Evolutionary conservation across 92 coral and sea anemone species (phyloP), one percentile per base, ranked within the genome.

Genomic region (Bergia puertoricense): DNA sequence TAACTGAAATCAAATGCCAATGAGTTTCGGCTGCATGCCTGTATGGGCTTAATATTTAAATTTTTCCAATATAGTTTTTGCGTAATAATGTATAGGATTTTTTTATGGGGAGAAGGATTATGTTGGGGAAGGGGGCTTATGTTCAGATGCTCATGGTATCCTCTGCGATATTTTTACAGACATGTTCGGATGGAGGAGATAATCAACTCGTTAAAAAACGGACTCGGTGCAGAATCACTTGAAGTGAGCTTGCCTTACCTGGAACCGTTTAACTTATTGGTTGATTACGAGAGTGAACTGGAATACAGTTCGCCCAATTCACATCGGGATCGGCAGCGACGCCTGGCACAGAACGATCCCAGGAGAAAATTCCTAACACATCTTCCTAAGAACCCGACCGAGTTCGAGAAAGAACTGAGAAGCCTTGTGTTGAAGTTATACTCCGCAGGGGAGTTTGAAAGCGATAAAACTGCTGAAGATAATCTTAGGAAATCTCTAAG

Each of bases 131-230:
- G 18, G 43, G 16, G 43, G 37, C 37, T 36, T 7, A 5, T 71
- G 14, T 71, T n/a, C 46, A 2, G 5, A 39, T 40, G 44, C 4
- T 56, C 16, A 51, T 11, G 13, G 8, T 37, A 13, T 44, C 37
- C 7, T 10, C 20, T 89, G 41, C 8, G 68, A 18, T 83, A 30
- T 81, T 40, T 67, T 88, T 86, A 39, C 81, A 94, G 96, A 57
- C 88, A 94, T 95, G 96, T 66, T 76, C 85, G 86, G 37, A 95
- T 95, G 98, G 96, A 95, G 85, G 91, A 89, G 66, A 85, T 95
- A 46, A 51, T 95, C 16, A 93, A 88, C 65, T 50, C 92, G 6
- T 43, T 91, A 6, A 65, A 88, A 44, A 80, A 87, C 76, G 91
- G 91, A 1, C 66, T 92, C 42, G 38, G 90, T 40, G 86, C 79